phyloP scores from a whole-genome alignment of 1,140 invertebrate species.

The Eueides isabella region DNA sequence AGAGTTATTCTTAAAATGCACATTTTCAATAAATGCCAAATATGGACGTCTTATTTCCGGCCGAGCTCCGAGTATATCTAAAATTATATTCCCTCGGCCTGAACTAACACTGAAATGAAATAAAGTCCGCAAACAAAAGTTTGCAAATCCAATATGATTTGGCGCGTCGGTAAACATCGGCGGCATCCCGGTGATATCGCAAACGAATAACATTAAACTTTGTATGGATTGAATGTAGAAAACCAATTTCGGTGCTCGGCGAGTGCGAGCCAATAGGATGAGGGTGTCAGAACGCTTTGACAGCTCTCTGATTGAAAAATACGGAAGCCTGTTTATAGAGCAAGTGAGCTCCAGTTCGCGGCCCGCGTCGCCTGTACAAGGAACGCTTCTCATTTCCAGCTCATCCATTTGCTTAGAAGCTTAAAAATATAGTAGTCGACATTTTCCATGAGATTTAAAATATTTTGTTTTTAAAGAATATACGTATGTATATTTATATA shows the following conservation, averaged over 20 bases:
- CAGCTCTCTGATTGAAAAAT: conserved; percentile 83
- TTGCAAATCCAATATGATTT: conserved; percentile 83
- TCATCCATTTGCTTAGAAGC: conserved; percentile 7
- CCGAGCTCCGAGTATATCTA: conserved; percentile 63
- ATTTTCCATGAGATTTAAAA: neutral
- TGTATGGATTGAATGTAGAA: conserved; percentile 83
- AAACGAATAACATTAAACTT: conserved; percentile 83
- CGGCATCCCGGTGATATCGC: conserved; percentile 81
- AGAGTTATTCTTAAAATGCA: neutral
- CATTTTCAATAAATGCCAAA: conserved; percentile 11
- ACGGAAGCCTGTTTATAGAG: conserved; percentile 83
- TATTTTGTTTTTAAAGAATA: neutral
- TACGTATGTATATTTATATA: neutral
- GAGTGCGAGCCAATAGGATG: conserved; percentile 80
- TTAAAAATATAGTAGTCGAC: conserved; percentile 3
- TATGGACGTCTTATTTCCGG: conserved; percentile 52
- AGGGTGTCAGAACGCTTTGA: conserved; percentile 82
- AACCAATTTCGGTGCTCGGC: conserved; percentile 82
- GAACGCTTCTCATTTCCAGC: conserved; percentile 30
- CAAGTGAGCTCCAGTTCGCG: conserved; percentile 61
- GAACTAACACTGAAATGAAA: conserved; percentile 81
- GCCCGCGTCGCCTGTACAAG: conserved; percentile 23
- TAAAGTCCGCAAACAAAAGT: conserved; percentile 82
- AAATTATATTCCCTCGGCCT: conserved; percentile 77
- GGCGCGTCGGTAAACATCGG: conserved; percentile 82